phyloP scores from a whole-genome alignment of 2,113 vertebrate species.

The Otis tarda region DNA sequence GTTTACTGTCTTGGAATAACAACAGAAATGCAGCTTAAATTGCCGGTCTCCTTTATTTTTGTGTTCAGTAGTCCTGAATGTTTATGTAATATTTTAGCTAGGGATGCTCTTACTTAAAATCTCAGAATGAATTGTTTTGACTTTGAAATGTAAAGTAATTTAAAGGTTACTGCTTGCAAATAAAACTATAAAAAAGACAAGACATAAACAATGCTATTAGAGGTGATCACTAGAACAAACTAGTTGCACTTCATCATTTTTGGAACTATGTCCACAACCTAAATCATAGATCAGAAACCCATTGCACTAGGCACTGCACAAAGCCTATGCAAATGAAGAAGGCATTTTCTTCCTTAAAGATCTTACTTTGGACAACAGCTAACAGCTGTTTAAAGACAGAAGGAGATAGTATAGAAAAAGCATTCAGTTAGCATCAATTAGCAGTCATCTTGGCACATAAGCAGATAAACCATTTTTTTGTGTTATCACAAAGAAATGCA shows the following conservation, averaged over 20 bases:
- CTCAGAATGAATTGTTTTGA: neutral
- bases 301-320: neutral
- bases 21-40: neutral
- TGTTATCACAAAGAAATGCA: neutral
- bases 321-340: neutral
- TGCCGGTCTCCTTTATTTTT: neutral
- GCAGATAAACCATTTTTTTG: neutral
- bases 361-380: neutral
- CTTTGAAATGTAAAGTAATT: neutral
- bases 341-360: neutral
- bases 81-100: neutral
- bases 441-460: neutral
- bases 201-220: neutral
- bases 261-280: neutral
- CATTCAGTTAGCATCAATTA: neutral
- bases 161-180: neutral
- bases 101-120: neutral
- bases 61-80: neutral
- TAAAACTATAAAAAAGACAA: neutral
- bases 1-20: slow-evolving; percentile 11
- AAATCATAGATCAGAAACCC: neutral
- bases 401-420: neutral
- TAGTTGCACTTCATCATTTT: neutral
- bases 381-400: neutral
- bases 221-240: neutral